Evolutionary conservation across 2,113 vertebrate genomes (phyloP), one percentile per base, ranked within the genome.

Genomic region (Cairina moschata): DNA sequence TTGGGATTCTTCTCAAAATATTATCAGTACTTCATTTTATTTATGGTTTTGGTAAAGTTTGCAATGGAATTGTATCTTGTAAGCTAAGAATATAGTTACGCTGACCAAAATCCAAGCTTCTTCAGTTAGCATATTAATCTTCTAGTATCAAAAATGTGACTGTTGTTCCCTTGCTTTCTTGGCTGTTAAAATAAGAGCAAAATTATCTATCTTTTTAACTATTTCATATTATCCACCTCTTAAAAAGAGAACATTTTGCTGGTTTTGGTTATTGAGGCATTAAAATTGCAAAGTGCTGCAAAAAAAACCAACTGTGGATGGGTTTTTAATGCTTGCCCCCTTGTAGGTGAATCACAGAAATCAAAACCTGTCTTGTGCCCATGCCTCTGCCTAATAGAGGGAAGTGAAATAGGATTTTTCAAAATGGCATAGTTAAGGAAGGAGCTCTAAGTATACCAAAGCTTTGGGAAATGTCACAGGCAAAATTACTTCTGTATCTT

Each of bases 361-460:
- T 9, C 7, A 2, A 20, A 3, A 48, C 1, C 8, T 10, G 13
- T 32, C 4, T 22, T 58, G 52, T 23, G 56, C 56, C 62, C 28
- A 5, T 4, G 9, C 26, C 17, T 2, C 25, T 22, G 14, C 21
- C 13, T 4, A 1, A 66, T 2, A n/a, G 68, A 18, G 31, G 55
- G 34, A 11, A 3, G 4, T 3, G 32, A 46, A 25, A 13, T 1
- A 13, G 17, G 20, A 26, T 11, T 3, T 17, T 8, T 7, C 28
- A 50, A 12, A 7, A 17, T 11, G 48, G 11, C 2, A 1, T 5
- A 69, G 56, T 34, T 36, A 26, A 54, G 46, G 34, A 50, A 40
- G 13, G 9, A 14, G 66, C 2, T n/a, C 36, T 71, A 26, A 1
- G 22, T 13, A 3, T 13, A 4, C 31, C 28, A 8, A 2, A 20